Conservation (phyloP, 2,113 vertebrate species). For the Prochilodus magdalenae region DNA sequence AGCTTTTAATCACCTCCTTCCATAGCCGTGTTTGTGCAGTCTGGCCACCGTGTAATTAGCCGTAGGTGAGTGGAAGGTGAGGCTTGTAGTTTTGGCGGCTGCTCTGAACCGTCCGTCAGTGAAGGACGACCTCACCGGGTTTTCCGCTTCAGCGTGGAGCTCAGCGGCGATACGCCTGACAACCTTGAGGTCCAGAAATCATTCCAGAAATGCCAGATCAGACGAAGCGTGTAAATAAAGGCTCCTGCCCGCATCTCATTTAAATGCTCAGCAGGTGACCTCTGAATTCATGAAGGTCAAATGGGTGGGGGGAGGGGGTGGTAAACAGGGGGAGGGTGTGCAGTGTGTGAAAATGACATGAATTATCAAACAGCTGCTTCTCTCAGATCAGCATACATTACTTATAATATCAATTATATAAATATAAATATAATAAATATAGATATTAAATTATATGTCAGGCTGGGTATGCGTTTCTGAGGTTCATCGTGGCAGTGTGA, state of each 20-base stretch:
- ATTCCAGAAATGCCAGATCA: constrained; percentile 65
- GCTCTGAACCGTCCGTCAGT: background rate
- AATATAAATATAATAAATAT: no score
- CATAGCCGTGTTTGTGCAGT: background rate
- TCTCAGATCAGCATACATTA: no score
- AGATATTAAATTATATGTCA: no score
- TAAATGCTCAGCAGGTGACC: constrained; percentile 69
- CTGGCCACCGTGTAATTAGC: background rate
- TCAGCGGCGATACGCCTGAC: constrained; percentile 44
- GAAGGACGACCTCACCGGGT: background rate
- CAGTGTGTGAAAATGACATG: no score
- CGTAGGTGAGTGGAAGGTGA: background rate
- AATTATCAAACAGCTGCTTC: no score
- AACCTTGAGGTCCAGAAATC: constrained; percentile 55
- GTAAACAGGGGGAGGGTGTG: no score
- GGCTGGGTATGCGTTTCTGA: no score
- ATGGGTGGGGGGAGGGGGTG: constrained; percentile 53
- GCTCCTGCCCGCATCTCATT: constrained; percentile 69
- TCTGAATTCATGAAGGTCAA: constrained; percentile 62
- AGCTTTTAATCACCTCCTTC: background rate
- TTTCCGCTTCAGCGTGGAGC: constrained; percentile 28
- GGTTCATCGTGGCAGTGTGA: no score
- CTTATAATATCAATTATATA: no score
- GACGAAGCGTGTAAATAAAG: constrained; percentile 71
- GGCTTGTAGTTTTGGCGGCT: background rate